phyloP scores from a whole-genome alignment of 2,888 invertebrate genomes.

The Adela reaumurella region DNA sequence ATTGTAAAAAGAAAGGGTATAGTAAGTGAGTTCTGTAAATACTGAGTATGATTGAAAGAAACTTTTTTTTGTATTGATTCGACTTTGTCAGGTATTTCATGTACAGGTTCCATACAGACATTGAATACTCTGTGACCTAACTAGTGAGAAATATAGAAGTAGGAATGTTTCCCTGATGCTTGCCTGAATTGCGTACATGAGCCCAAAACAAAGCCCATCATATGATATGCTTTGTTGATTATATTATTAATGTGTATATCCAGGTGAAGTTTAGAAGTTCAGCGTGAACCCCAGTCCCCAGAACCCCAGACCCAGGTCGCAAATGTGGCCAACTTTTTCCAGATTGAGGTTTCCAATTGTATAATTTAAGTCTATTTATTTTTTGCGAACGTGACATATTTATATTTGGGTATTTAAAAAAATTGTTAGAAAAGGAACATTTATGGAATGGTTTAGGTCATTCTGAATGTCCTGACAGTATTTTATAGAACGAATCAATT shows the following conservation, averaged over 20 bases:
- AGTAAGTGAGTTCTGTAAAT: too few species aligned
- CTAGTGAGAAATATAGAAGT: not conserved
- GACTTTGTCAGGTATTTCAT: not conserved
- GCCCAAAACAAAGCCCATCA: not conserved
- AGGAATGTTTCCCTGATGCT: not conserved
- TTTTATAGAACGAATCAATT: not conserved
- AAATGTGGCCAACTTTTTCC: not conserved
- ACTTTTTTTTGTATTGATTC: not conserved
- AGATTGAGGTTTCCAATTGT: not conserved
- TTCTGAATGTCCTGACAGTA: not conserved
- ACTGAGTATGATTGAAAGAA: not conserved
- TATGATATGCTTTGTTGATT: not conserved
- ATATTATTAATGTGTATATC: not conserved
- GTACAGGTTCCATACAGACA: not conserved
- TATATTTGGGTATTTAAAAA: not conserved
- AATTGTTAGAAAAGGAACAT: not conserved
- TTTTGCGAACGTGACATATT: not conserved
- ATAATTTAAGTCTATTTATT: not conserved
- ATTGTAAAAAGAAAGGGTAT: too few species aligned
- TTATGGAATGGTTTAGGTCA: not conserved
- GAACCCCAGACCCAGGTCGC: not conserved
- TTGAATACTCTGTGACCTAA: not conserved
- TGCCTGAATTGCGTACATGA: not conserved
- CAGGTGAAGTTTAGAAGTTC: not conserved
- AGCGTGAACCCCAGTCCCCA: too few species aligned